A percentile compares a stretch with the other conserved stretches of the same genome.
These are phyloP conservation scores for Macrophya alboannulata DNA, from an alignment of 2,888 invertebrate genomes.

Conservation along the genomic window DNA sequence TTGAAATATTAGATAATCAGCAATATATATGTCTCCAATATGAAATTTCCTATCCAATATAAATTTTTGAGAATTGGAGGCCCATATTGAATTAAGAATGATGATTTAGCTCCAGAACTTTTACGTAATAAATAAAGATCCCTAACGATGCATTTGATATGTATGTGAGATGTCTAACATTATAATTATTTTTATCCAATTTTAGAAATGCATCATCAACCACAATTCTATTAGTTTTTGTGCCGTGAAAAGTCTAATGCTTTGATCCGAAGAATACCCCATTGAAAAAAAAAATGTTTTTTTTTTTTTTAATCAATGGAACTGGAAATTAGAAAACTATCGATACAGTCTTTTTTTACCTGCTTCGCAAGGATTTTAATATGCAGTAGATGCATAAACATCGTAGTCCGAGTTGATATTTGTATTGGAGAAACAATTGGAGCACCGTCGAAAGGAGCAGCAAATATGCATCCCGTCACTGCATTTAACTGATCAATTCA, in stretches of 20 bases:
- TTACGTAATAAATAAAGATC: conserved; percentile 15
- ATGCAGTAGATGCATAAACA: background rate
- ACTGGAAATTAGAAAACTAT: background rate
- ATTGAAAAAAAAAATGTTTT: background rate
- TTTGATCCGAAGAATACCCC: conserved; percentile 31
- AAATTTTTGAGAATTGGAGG: conserved; percentile 19
- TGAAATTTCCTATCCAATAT: conserved; percentile 10
- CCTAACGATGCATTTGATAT: conserved; percentile 41
- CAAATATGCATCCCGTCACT: background rate
- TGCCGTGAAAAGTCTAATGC: conserved; percentile 5
- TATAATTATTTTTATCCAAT: conserved; percentile 29
- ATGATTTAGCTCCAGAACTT: background rate
- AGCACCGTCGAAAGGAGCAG: background rate
- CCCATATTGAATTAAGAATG: conserved; percentile 23
- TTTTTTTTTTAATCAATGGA: background rate
- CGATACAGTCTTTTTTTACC: background rate
- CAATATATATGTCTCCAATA: conserved; percentile 10
- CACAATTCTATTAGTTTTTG: conserved; percentile 13
- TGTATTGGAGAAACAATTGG: background rate
- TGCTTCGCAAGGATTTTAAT: background rate
- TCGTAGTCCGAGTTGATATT: background rate
- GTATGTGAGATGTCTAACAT: conserved; percentile 42
- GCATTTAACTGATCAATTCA: conserved; percentile 9
- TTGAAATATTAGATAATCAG: conserved; percentile 33
- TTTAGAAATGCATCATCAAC: conserved; percentile 12